phyloP scores from a whole-genome alignment of 2,888 invertebrate genomes.

The Heliconius cydno region DNA sequence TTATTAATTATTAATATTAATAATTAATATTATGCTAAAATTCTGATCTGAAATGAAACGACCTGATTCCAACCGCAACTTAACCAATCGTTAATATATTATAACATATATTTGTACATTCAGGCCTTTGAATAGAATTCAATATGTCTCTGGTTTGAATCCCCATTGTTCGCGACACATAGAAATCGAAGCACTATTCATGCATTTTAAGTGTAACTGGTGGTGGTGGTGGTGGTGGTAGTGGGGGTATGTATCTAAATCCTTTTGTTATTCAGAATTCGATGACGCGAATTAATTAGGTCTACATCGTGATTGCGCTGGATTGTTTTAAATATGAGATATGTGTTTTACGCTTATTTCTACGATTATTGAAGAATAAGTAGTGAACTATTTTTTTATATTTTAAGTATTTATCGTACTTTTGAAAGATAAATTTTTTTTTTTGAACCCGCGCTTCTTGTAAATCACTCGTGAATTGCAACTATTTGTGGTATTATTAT shows the following conservation, averaged over 20 bases:
- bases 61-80: conserved; percentile 11
- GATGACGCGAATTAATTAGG: conserved; percentile 24
- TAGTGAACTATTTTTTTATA: no score
- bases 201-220: conserved; percentile 34
- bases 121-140: conserved; percentile 27
- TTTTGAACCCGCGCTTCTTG: no score
- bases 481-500: no score
- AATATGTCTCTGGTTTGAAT: conserved; percentile 35
- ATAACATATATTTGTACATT: conserved; percentile 26
- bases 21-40: conserved; percentile 1
- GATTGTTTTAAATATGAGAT: not conserved
- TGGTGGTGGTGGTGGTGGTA: not conserved
- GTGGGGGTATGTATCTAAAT: conserved; percentile 14
- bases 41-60: conserved; percentile 4
- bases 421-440: no score
- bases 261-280: conserved; percentile 24
- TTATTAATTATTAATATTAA: no score
- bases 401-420: no score
- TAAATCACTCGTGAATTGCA: no score
- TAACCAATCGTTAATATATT: conserved; percentile 24
- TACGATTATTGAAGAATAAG: not conserved
- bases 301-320: not conserved
- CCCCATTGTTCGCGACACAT: conserved; percentile 37
- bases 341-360: not conserved
- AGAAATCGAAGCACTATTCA: conserved; percentile 30